Percentiles rank a stretch among this genome's conserved stretches.
phyloP scores from a whole-genome alignment of 2,888 invertebrate genomes.

The Invenusta paracnida region DNA sequence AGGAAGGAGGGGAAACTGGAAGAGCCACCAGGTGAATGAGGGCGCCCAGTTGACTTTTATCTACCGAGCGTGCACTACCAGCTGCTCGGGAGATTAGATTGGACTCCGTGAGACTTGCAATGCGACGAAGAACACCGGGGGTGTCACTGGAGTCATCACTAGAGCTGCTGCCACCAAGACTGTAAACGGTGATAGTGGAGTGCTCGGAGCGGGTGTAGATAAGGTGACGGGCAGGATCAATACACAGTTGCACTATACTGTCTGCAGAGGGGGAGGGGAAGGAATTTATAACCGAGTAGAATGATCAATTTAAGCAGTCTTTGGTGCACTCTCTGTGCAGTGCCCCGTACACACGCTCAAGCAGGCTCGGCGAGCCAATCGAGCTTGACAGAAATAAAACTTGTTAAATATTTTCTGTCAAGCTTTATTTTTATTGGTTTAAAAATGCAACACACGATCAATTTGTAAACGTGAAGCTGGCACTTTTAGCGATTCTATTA shows the following conservation, averaged over 20 bases:
- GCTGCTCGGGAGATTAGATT: constrained; percentile 42
- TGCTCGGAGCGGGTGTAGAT: constrained; percentile 83
- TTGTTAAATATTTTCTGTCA: too few species aligned
- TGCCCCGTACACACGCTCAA: too few species aligned
- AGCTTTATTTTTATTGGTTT: too few species aligned
- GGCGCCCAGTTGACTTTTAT: constrained; percentile 14
- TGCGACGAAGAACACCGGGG: constrained; percentile 32
- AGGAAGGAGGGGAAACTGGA: too few species aligned
- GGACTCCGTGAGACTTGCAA: constrained; percentile 36
- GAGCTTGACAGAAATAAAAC: too few species aligned
- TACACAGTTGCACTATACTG: constrained; percentile 75
- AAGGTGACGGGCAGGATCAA: constrained; percentile 82
- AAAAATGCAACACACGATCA: too few species aligned
- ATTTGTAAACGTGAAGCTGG: too few species aligned
- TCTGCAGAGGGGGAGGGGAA: constrained; percentile 63
- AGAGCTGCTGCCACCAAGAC: constrained; percentile 30
- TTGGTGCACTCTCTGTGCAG: too few species aligned
- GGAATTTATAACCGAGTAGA: too few species aligned
- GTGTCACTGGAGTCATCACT: constrained; percentile 3
- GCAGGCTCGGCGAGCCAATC: too few species aligned
- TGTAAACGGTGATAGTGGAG: constrained; percentile 41
- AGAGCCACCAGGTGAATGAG: not conserved
- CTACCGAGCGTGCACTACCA: constrained; percentile 33
- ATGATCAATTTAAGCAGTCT: too few species aligned
- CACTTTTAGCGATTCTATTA: too few species aligned